Percentiles rank a stretch among this genome's conserved stretches.
Evolutionary conservation across 2,797 vertebrate genomes (phyloP).

Genomic region (Denticeps clupeoides): DNA sequence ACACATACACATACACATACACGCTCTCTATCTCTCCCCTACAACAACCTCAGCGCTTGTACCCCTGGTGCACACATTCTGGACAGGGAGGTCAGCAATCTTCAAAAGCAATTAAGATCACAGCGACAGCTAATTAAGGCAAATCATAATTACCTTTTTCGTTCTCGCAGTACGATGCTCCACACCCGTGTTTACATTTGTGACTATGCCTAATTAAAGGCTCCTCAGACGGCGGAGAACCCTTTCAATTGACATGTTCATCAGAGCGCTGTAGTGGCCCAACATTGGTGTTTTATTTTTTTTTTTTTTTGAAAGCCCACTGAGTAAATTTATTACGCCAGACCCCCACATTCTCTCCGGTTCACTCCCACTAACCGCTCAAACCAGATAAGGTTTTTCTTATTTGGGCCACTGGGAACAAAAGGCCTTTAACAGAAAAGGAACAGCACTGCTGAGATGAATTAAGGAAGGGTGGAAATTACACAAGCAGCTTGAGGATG

Average conservation of each 20-base stretch:
- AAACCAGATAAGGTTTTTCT: slow-evolving; percentile 8
- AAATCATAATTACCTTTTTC: slow-evolving; percentile 57
- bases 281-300: no score
- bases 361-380: slow-evolving; percentile 6
- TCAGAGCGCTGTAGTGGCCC: slow-evolving; percentile 18
- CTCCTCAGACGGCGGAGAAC: slow-evolving; percentile 41
- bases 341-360: background rate
- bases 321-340: slow-evolving; percentile 14
- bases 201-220: slow-evolving; percentile 62
- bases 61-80: slow-evolving; percentile 18
- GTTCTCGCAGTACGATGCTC: slow-evolving; percentile 11
- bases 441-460: background rate
- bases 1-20: slow-evolving; percentile 6
- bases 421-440: background rate
- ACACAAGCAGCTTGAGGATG: background rate
- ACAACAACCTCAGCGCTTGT: no score
- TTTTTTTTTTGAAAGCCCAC: slow-evolving; percentile 9
- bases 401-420: slow-evolving; percentile 5
- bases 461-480: slow-evolving; percentile 1
- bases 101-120: slow-evolving; percentile 60
- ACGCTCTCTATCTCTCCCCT: slow-evolving; percentile 9
- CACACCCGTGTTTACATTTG: slow-evolving; percentile 54
- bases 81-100: slow-evolving; percentile 42
- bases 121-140: slow-evolving; percentile 63
- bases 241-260: slow-evolving; percentile 25